phyloP scores from a whole-genome alignment of 2,797 vertebrate genomes.

The Schizopygopsis malacanthus region DNA sequence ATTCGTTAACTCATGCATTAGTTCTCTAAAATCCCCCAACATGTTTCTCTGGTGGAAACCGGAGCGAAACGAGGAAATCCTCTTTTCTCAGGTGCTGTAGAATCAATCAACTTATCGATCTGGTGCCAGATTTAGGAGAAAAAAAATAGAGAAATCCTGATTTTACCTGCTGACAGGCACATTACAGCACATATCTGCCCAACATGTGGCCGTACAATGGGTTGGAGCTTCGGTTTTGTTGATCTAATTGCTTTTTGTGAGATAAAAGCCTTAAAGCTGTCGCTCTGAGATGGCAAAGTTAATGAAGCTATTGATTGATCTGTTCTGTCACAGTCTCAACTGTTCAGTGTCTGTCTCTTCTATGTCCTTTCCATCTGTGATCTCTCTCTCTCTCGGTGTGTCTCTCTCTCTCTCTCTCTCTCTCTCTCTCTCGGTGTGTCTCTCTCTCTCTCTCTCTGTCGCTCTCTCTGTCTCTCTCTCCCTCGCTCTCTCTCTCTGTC shows the following conservation, averaged over 20 bases:
- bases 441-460: too few species aligned
- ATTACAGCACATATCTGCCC: background rate
- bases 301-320: slow-evolving; percentile 55
- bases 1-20: background rate
- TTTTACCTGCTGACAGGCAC: slow-evolving; percentile 2
- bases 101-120: slow-evolving; percentile 34
- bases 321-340: slow-evolving; percentile 22
- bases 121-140: background rate
- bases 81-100: slow-evolving; percentile 3
- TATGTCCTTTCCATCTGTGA: slow-evolving; percentile 8
- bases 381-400: background rate
- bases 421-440: too few species aligned
- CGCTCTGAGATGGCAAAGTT: slow-evolving; percentile 1
- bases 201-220: background rate
- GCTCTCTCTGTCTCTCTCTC: too few species aligned
- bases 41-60: background rate
- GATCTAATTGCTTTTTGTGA: slow-evolving; percentile 54
- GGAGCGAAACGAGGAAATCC: background rate
- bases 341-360: slow-evolving; percentile 8
- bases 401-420: too few species aligned
- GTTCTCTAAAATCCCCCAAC: background rate
- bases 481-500: too few species aligned
- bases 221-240: slow-evolving; percentile 11
- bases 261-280: slow-evolving; percentile 43
- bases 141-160: background rate